Evolutionary conservation across 2,888 invertebrate species (phyloP), one percentile per base, ranked within the genome.

Genomic region (Hemistola chrysoprasaria): DNA sequence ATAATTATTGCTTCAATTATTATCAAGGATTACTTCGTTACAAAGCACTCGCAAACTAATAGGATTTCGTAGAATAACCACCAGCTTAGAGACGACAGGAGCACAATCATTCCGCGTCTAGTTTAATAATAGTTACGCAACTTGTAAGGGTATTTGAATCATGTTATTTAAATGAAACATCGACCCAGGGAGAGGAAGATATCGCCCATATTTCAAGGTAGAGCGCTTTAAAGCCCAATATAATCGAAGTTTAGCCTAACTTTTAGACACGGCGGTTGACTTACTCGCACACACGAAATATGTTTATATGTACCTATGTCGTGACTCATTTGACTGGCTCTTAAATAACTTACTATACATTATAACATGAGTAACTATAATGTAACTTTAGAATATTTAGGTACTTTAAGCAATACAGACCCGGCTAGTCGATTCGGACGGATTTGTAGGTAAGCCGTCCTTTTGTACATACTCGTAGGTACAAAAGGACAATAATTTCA

Each of bases 121-220:
- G 50, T 47, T 51, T 62, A 50, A 48, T 50, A 47, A 48, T 48
- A 57, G 53, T 56, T 53, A 36, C 45, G 43, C 36, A 47, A 54
- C 54, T 59, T 50, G 55, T 52, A 56, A 56, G 55, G 59, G 53
- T 49, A 55, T 65, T 64, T 44, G 66, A 62, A 60, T 68, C 59
- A 59, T 55, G 59, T 63, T 60, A 66, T 67, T 64, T 62, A 66
- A 68, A 64, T 63, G 63, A 52, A 62, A 61, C 53, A 47, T 58
- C 56, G 50, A 55, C 56, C 61, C 57, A n/a, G n/a, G n/a, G 50
- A 38, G 48, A 52, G 49, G 37, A 53, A 61, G 61, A 50, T 63
- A 54, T 55, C 59, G 60, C 55, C 64, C 71, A 80, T 79, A 84
- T 84, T 84, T 84, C 77, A 83, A 75, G 79, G 77, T 71, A 80